Evolutionary conservation across 2,888 invertebrate species (phyloP).

Genomic region (Cryptus viduatorius): DNA sequence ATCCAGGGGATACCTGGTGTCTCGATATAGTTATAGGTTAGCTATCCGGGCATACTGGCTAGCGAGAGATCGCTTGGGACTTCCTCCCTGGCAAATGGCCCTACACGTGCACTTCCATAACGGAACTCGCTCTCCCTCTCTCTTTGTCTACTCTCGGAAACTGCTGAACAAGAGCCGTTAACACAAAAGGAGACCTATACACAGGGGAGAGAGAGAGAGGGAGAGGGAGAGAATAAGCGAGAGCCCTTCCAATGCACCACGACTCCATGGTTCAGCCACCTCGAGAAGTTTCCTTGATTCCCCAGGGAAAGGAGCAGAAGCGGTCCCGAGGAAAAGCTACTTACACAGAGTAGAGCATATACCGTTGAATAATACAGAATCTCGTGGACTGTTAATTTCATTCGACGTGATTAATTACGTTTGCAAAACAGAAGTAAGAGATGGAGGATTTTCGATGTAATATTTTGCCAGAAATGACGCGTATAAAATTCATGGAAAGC

Average conservation of each 20-base stretch:
- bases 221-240: conserved; percentile 33
- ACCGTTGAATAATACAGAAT: conserved; percentile 49
- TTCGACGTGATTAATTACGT: conserved; percentile 4
- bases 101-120: conserved; percentile 67
- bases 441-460: not conserved
- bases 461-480: not conserved
- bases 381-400: conserved; percentile 19
- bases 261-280: conserved; percentile 40
- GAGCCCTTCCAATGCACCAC: conserved; percentile 28
- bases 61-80: conserved; percentile 54
- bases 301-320: not conserved
- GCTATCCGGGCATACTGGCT: conserved; percentile 6
- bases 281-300: conserved; percentile 49
- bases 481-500: too few relatives aligned
- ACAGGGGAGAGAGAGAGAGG: conserved; percentile 34
- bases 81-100: conserved; percentile 69
- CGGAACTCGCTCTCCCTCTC: conserved; percentile 65
- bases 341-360: not conserved
- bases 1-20: conserved; percentile 63
- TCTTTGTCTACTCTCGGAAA: conserved; percentile 64
- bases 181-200: conserved; percentile 70
- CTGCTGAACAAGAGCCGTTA: conserved; percentile 78
- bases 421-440: conserved; percentile 7
- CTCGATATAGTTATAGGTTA: conserved; percentile 28
- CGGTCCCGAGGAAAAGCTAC: conserved; percentile 29